Evolutionary conservation across 2,888 invertebrate genomes (phyloP).

Genomic region (Lasioglossum figueresi): DNA sequence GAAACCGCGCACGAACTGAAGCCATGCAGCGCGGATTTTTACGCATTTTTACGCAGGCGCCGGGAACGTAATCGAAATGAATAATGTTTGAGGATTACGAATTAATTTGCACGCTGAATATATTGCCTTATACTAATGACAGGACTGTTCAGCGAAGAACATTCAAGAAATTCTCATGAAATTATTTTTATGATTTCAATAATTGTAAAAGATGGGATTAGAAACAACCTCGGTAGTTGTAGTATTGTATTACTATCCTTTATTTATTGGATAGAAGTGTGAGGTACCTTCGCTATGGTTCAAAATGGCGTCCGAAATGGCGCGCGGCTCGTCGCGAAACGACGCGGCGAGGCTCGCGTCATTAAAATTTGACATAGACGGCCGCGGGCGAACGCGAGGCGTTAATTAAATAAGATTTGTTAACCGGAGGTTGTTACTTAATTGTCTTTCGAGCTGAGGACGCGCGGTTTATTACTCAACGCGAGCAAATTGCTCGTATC

Average conservation of each 20-base stretch:
- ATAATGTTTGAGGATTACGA: background rate
- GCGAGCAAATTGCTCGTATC: conserved; percentile 68
- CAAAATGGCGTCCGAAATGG: background rate
- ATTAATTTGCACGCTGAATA: no score
- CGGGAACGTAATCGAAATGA: background rate
- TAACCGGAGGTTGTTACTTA: conserved; percentile 69
- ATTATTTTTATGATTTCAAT: background rate
- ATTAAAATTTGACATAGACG: conserved; percentile 19
- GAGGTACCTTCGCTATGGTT: background rate
- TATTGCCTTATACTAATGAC: no score
- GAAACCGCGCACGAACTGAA: background rate
- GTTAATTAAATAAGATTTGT: conserved; percentile 70
- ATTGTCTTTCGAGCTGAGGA: conserved; percentile 59
- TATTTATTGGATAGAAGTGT: background rate
- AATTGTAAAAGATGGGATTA: background rate
- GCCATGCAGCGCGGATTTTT: background rate
- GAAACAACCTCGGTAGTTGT: background rate
- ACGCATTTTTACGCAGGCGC: background rate
- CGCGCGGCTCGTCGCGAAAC: background rate
- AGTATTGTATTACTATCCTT: background rate
- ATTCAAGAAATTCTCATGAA: no score
- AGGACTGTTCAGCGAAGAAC: no score
- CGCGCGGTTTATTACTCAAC: conserved; percentile 65
- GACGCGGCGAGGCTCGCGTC: background rate
- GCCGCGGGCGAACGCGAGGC: conserved; percentile 21